These are phyloP conservation scores for Oxyruncus cristatus DNA, from an alignment of 2,113 vertebrate genomes.

Conservation along the genomic window DNA sequence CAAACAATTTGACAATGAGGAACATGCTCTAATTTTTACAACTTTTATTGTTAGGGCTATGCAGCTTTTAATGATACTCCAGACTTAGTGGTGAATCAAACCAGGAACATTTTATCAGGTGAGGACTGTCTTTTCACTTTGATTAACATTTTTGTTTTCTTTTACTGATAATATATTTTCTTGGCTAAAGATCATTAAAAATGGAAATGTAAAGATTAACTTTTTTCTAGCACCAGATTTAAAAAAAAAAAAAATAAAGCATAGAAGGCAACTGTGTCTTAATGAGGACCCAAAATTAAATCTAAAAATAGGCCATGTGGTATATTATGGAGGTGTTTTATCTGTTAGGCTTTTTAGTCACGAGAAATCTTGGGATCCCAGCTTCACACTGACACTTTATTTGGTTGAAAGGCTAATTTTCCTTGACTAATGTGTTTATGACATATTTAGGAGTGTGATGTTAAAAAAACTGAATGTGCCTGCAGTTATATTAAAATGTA, in stretches of 20 bases:
- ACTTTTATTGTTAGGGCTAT: constrained; percentile 78
- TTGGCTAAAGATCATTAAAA: neutral
- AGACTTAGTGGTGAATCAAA: constrained; percentile 82
- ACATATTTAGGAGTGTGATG: neutral
- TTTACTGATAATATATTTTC: neutral
- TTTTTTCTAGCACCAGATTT: no score
- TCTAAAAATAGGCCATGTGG: neutral
- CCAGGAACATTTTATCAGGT: constrained; percentile 80
- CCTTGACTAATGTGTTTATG: neutral
- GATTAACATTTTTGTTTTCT: neutral
- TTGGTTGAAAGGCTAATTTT: neutral
- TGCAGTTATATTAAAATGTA: neutral
- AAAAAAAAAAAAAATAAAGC: no score
- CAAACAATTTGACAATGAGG: neutral
- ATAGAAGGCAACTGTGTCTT: neutral
- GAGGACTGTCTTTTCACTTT: constrained; percentile 6
- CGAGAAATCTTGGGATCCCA: neutral
- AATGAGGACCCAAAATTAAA: neutral
- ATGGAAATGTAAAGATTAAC: neutral
- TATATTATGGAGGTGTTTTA: neutral
- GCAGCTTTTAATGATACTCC: constrained; percentile 86
- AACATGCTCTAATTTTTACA: neutral
- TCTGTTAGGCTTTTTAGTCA: neutral
- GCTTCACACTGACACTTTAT: neutral
- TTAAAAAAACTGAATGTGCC: neutral